Evolutionary conservation across 2,888 invertebrate genomes (phyloP).

Genomic region (Altica lythri): DNA sequence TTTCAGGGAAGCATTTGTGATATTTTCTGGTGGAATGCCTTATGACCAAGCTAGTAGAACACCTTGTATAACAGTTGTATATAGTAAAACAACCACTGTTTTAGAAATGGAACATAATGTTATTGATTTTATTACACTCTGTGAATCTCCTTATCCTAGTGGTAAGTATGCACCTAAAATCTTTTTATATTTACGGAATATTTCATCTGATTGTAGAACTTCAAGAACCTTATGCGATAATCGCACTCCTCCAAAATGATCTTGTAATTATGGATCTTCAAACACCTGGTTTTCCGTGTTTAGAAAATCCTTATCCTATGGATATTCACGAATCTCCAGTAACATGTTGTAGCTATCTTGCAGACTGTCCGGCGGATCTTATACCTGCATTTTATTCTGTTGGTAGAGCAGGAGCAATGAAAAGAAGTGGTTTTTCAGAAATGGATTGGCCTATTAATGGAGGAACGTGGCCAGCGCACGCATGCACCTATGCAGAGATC

Average conservation of each 20-base stretch:
- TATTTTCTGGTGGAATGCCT: slow-evolving; percentile 96
- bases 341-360: slow-evolving; percentile 94
- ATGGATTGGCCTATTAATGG: slow-evolving; percentile 96
- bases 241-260: slow-evolving; percentile 96
- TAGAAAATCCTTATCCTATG: slow-evolving; percentile 99
- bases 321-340: slow-evolving; percentile 99
- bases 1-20: slow-evolving; percentile 92
- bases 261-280: slow-evolving; percentile 96
- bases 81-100: slow-evolving; percentile 95
- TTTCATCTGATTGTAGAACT: slow-evolving; percentile 63
- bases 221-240: slow-evolving; percentile 97
- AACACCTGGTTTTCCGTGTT: slow-evolving; percentile 95
- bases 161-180: slow-evolving; percentile 63
- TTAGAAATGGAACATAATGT: slow-evolving; percentile 99
- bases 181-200: neutral
- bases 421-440: slow-evolving; percentile 83
- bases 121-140: slow-evolving; percentile 94
- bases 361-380: slow-evolving; percentile 97
- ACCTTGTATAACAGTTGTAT: slow-evolving; percentile 94
- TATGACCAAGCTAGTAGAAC: slow-evolving; percentile 87
- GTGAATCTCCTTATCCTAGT: slow-evolving; percentile 91
- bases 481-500: slow-evolving; percentile 97
- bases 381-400: slow-evolving; percentile 98
- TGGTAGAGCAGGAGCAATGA: slow-evolving; percentile 74
- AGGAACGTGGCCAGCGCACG: slow-evolving; percentile 94